Conservation (phyloP, 1,140 invertebrate genomes). For the Procambarus clarkii region DNA sequence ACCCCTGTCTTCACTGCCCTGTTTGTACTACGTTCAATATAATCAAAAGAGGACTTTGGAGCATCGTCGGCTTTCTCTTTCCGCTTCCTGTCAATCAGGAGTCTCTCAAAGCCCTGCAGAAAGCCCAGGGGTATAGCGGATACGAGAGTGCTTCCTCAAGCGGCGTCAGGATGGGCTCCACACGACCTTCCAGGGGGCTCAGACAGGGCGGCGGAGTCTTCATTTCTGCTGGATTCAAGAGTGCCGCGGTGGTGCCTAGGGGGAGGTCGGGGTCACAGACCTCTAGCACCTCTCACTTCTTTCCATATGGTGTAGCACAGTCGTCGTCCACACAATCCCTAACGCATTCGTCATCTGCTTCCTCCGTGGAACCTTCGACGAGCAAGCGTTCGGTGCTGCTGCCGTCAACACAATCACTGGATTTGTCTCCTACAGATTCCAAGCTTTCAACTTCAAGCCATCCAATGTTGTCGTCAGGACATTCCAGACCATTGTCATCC, state of each 20-base stretch:
- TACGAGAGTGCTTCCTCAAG: background rate
- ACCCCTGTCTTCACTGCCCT: background rate
- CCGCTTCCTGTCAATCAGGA: background rate
- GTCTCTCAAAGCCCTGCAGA: background rate
- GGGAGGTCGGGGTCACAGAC: background rate
- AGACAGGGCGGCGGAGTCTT: background rate
- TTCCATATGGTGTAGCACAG: no score
- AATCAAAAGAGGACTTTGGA: conserved; percentile 1
- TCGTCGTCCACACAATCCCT: background rate
- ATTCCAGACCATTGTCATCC: background rate
- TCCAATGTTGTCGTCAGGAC: no score
- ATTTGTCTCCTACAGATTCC: background rate
- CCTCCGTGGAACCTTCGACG: background rate
- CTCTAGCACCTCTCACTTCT: background rate
- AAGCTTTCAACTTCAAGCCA: background rate
- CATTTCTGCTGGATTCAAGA: conserved; percentile 36
- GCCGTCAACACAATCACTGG: background rate
- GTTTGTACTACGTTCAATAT: background rate
- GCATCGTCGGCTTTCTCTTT: background rate
- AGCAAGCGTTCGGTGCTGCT: background rate
- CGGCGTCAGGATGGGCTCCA: conserved; percentile 14
- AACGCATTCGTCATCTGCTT: background rate
- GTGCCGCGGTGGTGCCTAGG: background rate
- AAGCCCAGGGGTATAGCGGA: background rate
- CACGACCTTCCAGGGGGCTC: background rate